Conservation (phyloP, 2,797 vertebrate species). For the Anguilla pacifica region DNA sequence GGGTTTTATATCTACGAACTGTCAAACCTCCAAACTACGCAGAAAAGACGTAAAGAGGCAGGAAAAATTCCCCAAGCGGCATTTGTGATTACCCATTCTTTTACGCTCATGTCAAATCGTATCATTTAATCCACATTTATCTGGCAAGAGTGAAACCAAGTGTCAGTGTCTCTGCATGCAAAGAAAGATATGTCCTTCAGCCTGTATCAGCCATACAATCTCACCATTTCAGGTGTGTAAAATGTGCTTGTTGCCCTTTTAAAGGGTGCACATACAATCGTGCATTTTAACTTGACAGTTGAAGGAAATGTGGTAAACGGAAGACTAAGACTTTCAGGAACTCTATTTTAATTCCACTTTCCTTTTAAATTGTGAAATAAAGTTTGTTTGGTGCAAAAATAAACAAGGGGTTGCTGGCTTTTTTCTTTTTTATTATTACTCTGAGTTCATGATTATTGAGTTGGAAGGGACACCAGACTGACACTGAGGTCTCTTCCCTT, state of each 20-base stretch:
- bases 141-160: conserved; percentile 23
- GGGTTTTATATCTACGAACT: conserved; percentile 22
- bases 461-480: neutral
- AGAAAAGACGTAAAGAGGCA: conserved; percentile 26
- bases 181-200: neutral
- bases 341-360: neutral
- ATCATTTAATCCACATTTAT: conserved; percentile 48
- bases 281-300: neutral
- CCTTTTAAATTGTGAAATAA: neutral
- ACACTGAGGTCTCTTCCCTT: neutral
- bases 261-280: neutral
- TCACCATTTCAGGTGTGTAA: neutral
- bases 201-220: neutral
- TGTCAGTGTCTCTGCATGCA: neutral
- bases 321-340: neutral
- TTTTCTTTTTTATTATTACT: neutral
- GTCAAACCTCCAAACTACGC: conserved; percentile 19
- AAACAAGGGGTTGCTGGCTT: neutral
- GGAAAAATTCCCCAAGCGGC: conserved; percentile 34
- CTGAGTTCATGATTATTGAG: neutral
- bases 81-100: conserved; percentile 37
- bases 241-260: neutral
- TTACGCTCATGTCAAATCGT: conserved; percentile 38
- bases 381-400: neutral
- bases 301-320: neutral